Evolutionary conservation across 2,888 invertebrate species (phyloP).

Genomic region (Leptinotarsa peninsularis): DNA sequence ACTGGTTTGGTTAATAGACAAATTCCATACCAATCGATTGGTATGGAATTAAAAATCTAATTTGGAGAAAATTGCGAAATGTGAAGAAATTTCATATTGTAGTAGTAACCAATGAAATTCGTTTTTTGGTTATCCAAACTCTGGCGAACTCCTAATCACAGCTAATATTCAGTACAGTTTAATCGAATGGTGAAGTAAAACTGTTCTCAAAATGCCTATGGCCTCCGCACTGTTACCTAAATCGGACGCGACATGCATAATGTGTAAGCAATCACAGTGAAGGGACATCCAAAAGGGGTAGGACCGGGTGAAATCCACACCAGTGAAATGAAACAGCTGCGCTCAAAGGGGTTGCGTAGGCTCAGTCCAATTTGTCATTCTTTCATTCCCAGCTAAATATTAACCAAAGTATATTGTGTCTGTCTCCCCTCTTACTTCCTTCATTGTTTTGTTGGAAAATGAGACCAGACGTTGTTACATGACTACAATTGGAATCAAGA

Average conservation of each 20-base stretch:
- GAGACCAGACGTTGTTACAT: no score
- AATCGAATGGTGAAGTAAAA: neutral
- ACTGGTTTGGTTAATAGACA: no score
- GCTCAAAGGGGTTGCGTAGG: slow-evolving; percentile 58
- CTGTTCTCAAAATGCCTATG: slow-evolving; percentile 23
- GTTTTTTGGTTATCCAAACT: neutral
- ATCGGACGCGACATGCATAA: slow-evolving; percentile 66
- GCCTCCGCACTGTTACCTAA: slow-evolving; percentile 18
- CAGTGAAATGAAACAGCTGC: slow-evolving; percentile 62
- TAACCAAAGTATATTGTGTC: slow-evolving; percentile 49
- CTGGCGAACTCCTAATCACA: neutral
- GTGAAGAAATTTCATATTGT: no score
- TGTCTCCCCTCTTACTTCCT: slow-evolving; percentile 30
- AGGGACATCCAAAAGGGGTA: slow-evolving; percentile 55
- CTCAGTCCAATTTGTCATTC: slow-evolving; percentile 59
- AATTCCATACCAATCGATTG: no score
- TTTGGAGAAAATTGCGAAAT: no score
- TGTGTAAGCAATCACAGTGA: slow-evolving; percentile 65
- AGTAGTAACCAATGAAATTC: neutral
- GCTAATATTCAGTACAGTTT: neutral
- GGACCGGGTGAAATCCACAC: slow-evolving; percentile 53
- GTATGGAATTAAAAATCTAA: no score
- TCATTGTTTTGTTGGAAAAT: slow-evolving; percentile 2
- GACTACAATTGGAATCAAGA: no score
- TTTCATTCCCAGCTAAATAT: slow-evolving; percentile 56